A percentile compares a stretch with the other conserved stretches of the same genome.
These are phyloP conservation scores for Tenebrosternarchus preto DNA, from an alignment of 2,113 vertebrate species.

Conservation along the genomic window DNA sequence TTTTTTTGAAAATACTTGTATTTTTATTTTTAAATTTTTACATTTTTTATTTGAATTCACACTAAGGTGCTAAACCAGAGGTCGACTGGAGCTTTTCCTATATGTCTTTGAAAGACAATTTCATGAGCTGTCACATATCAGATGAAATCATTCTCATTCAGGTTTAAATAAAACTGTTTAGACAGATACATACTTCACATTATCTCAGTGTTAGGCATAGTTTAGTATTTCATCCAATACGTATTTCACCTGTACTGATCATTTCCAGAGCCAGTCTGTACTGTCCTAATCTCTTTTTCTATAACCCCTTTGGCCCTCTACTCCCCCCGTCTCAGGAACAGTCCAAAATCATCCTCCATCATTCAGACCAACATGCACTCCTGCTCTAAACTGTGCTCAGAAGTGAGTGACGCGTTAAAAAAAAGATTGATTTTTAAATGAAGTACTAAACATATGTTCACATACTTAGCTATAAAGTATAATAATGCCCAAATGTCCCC, in stretches of 20 bases:
- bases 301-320: constrained; percentile 31
- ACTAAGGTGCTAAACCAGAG: constrained; percentile 57
- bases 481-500: background rate
- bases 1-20: constrained; percentile 25
- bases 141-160: constrained; percentile 35
- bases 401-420: constrained; percentile 7
- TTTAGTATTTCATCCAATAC: background rate
- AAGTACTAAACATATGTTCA: constrained; percentile 18
- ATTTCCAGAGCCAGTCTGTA: too few relatives aligned
- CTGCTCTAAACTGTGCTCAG: constrained; percentile 20
- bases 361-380: too few relatives aligned
- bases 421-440: constrained; percentile 10
- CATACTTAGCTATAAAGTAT: constrained; percentile 5
- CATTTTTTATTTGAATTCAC: constrained; percentile 34
- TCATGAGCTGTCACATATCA: constrained; percentile 36
- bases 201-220: background rate
- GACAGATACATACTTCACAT: constrained; percentile 2
- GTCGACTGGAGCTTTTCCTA: constrained; percentile 53
- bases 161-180: constrained; percentile 34
- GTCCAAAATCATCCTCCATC: constrained; percentile 5
- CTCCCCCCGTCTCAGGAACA: constrained; percentile 23
- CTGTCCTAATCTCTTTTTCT: background rate
- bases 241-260: background rate
- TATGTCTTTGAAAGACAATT: constrained; percentile 44
- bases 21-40: background rate